Evolutionary conservation across 2,888 invertebrate genomes (phyloP).

Genomic region (Rhagophthalmus giganteus): DNA sequence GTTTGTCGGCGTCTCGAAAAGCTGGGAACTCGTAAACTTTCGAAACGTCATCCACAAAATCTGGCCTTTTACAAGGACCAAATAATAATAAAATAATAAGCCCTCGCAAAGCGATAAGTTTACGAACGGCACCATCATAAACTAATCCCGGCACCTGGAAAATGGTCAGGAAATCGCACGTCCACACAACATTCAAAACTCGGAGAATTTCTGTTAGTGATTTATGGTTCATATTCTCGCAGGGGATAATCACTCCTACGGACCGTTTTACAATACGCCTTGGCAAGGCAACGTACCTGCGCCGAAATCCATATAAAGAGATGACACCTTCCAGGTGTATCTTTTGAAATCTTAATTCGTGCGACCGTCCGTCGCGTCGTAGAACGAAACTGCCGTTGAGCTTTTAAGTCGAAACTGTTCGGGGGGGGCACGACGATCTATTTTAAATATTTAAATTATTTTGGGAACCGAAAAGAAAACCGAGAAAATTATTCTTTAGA

Average conservation of each 20-base stretch:
- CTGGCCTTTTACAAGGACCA: constrained; percentile 11
- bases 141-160: constrained; percentile 31
- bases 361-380: constrained; percentile 33
- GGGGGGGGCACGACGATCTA: not conserved
- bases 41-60: constrained; percentile 5
- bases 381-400: not conserved
- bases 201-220: constrained; percentile 27
- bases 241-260: constrained; percentile 39
- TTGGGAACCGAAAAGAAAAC: not conserved
- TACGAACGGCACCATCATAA: constrained; percentile 12
- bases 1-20: not conserved
- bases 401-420: not conserved
- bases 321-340: constrained; percentile 46
- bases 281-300: constrained; percentile 32
- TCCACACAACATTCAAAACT: constrained; percentile 35
- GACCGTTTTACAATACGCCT: constrained; percentile 30
- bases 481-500: constrained; percentile 4
- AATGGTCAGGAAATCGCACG: constrained; percentile 45
- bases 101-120: constrained; percentile 27
- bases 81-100: constrained; percentile 11
- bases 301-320: constrained; percentile 32
- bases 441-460: constrained; percentile 1
- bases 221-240: constrained; percentile 37
- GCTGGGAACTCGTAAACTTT: constrained; percentile 4
- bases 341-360: constrained; percentile 48